These are phyloP conservation scores for Cryptotermes secundus DNA, from an alignment of 1,140 invertebrate genomes.

Conservation along the genomic window DNA sequence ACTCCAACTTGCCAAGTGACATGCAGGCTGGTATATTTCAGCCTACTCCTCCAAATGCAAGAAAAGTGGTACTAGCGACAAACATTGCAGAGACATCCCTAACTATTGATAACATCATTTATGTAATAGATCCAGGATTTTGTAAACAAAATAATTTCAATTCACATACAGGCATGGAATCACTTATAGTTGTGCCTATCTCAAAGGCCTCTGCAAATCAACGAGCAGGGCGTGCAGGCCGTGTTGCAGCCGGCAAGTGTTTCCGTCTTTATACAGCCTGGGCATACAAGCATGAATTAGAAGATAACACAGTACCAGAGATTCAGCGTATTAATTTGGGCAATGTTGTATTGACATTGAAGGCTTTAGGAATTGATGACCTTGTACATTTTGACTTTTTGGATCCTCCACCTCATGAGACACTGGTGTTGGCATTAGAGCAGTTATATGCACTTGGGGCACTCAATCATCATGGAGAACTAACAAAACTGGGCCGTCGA, in stretches of 20 bases:
- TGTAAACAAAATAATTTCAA: constrained; percentile 99
- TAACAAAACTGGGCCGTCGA: too few species aligned
- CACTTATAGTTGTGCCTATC: constrained; percentile 95
- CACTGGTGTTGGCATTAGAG: constrained; percentile 91
- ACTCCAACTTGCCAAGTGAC: constrained; percentile 97
- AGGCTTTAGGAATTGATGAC: constrained; percentile 96
- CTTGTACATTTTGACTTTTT: constrained; percentile 98
- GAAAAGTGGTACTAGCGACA: constrained; percentile 95
- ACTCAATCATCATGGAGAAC: too few species aligned
- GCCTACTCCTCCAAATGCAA: constrained; percentile 89
- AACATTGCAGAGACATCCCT: constrained; percentile 99
- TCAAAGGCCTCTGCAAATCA: constrained; percentile 93
- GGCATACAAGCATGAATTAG: too few species aligned
- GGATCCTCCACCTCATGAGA: constrained; percentile 97
- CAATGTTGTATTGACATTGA: constrained; percentile 94
- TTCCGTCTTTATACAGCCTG: too few species aligned
- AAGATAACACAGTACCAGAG: too few species aligned
- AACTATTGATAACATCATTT: constrained; percentile 99
- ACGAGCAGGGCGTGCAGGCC: too few species aligned
- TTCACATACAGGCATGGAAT: constrained; percentile 97
- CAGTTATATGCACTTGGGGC: constrained; percentile 98
- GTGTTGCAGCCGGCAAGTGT: too few species aligned
- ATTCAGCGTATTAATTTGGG: constrained; percentile 95
- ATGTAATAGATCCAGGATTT: constrained; percentile 99
- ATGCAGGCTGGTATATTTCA: constrained; percentile 99